Percentiles rank a stretch among this genome's conserved stretches.
These are phyloP conservation scores for Danaus melanippus DNA, from an alignment of 1,140 invertebrate species.

Conservation along the genomic window DNA sequence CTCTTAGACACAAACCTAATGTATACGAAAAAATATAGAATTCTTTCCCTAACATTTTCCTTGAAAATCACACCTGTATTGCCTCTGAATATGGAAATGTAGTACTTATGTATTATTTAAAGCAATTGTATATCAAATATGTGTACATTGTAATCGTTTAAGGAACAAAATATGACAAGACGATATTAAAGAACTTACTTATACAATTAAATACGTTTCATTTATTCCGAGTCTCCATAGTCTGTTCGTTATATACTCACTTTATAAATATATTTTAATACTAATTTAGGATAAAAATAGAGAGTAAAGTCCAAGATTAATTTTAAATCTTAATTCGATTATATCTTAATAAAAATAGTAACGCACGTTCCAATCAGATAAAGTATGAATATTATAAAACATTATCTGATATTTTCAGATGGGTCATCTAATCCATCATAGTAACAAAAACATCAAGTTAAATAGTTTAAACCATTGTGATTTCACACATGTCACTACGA, in stretches of 20 bases:
- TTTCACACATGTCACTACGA: slow-evolving; percentile 59
- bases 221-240: slow-evolving; percentile 5
- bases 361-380: too few relatives aligned
- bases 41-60: slow-evolving; percentile 33
- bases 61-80: slow-evolving; percentile 32
- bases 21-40: slow-evolving; percentile 57
- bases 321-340: too few relatives aligned
- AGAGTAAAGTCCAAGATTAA: too few relatives aligned
- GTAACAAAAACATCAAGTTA: slow-evolving; percentile 46
- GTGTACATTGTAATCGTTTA: slow-evolving; percentile 63
- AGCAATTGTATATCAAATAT: slow-evolving; percentile 53
- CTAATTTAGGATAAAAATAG: too few relatives aligned
- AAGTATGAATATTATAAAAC: too few relatives aligned
- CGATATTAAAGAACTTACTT: slow-evolving; percentile 50
- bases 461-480: slow-evolving; percentile 57
- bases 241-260: too few relatives aligned
- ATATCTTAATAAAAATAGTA: too few relatives aligned
- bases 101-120: slow-evolving; percentile 56
- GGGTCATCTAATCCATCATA: slow-evolving; percentile 45
- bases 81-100: slow-evolving; percentile 50
- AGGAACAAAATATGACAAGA: slow-evolving; percentile 54
- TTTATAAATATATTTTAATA: too few relatives aligned
- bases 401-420: too few relatives aligned
- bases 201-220: slow-evolving; percentile 32
- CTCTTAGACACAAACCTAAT: slow-evolving; percentile 40